Base-by-base conservation (phyloP, 2,888 invertebrate species). In the Meteorus cinctellus region DNA sequence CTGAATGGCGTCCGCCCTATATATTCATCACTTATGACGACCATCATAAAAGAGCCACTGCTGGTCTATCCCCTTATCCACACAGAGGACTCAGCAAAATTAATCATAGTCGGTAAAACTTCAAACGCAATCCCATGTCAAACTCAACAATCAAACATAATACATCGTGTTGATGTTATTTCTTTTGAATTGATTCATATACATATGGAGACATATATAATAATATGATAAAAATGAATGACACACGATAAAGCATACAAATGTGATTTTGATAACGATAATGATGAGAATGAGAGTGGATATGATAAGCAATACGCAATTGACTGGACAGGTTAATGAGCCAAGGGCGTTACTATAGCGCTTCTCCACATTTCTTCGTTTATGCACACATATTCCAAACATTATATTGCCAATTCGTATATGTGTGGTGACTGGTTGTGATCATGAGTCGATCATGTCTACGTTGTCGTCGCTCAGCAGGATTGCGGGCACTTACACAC, bases 321-420 rank as follows among this genome's bases (percentile, higher is more conserved):
- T 79, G 80, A 81, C 82, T 80, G 74, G 79, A 77, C 74, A 78
- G 82, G 80, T 83, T 82, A 82, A 83, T 82, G 81, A 82, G 81
- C 80, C 74, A 76, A 78, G 68, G 78, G 78, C 77, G 77, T 75
- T 73, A 65, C 66, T 66, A 75, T 63, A 34, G 16, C 70, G 60
- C 66, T 70, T 73, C 75, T 72, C 34, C 68, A 59, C 65, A 51
- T 55, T 31, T 41, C 34, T 65, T 62, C 73, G 16, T 68, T 31
- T 45, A 8, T 51, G n/a, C 51, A 14, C 41, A 27, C 36, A 48
- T 66, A 34, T 59, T 51, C 55, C 55, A 72, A 55, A 55, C 24
- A n/a, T 55, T 19, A 55, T 55, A 19, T 19, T 55, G 19, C 10
- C 2, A 19, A 55, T 19, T 4, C 1, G 55, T 72, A 72, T 62